Conservation (phyloP, 2,888 invertebrate species). For the Eledone cirrhosa region DNA sequence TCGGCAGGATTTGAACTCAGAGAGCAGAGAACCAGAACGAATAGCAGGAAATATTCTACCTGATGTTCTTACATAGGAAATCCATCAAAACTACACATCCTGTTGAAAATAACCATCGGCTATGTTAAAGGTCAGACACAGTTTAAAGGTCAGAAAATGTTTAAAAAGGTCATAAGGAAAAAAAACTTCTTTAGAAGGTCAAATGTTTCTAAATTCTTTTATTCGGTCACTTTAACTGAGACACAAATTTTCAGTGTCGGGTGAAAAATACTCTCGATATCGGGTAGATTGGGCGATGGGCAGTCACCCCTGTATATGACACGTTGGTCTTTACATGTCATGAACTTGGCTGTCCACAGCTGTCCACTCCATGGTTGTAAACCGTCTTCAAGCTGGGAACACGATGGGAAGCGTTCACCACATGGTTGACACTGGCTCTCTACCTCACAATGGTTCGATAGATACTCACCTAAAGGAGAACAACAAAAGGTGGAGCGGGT, state of each 20-base stretch:
- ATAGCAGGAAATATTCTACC: no score
- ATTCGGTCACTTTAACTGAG: background rate
- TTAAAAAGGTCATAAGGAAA: no score
- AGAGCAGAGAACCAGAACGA: no score
- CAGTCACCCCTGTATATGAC: conserved; percentile 3
- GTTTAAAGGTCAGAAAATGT: no score
- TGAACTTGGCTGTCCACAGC: conserved; percentile 3
- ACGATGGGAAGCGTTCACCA: background rate
- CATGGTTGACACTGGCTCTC: background rate
- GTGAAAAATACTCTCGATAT: background rate
- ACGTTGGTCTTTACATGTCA: conserved; percentile 14
- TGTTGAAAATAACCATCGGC: no score
- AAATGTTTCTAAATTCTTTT: no score
- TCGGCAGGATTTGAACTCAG: no score
- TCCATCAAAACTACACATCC: no score
- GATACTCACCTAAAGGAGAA: background rate
- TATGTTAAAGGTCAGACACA: no score
- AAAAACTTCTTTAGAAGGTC: no score
- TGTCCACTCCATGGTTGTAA: background rate
- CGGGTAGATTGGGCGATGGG: background rate
- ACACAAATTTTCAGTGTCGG: conserved; percentile 14
- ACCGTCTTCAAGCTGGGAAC: background rate
- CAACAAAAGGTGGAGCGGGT: background rate
- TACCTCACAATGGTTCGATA: background rate
- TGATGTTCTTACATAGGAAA: no score